These are phyloP conservation scores for Cordilura impudica DNA, from an alignment of 2,888 invertebrate species.

Conservation along the genomic window DNA sequence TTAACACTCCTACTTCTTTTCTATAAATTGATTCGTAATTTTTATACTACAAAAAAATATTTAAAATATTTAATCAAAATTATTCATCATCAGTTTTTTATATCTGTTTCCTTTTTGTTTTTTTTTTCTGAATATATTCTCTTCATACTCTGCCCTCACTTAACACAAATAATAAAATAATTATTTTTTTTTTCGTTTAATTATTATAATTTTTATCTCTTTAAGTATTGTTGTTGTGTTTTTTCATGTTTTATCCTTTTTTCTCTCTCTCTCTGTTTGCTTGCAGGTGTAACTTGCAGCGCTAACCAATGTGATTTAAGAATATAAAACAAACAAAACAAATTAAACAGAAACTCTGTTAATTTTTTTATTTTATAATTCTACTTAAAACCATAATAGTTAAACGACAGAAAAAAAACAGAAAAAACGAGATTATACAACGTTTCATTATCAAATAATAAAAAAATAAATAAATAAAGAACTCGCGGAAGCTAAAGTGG, in stretches of 20 bases:
- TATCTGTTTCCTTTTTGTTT: too few species aligned
- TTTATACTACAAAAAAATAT: too few species aligned
- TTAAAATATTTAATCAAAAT: too few species aligned
- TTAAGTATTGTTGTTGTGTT: neutral
- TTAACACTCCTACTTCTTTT: too few species aligned
- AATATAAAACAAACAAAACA: conserved; percentile 16
- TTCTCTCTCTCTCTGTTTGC: neutral
- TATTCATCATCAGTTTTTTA: too few species aligned
- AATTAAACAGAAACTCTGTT: conserved; percentile 25
- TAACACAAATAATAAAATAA: neutral
- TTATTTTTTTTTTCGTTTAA: neutral
- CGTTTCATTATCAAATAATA: conserved; percentile 35
- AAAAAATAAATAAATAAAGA: conserved; percentile 10
- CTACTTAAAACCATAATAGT: conserved; percentile 15
- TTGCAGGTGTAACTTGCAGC: conserved; percentile 58
- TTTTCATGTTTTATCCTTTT: neutral
- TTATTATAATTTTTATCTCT: neutral
- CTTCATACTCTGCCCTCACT: neutral
- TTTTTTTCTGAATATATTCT: neutral
- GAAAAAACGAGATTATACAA: neutral
- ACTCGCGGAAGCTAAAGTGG: conserved; percentile 22
- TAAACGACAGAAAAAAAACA: conserved; percentile 21
- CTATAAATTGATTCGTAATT: too few species aligned
- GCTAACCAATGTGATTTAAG: conserved; percentile 32
- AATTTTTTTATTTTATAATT: conserved; percentile 6